Evolutionary conservation across 2,797 vertebrate species (phyloP).

Genomic region (Anabas testudineus): DNA sequence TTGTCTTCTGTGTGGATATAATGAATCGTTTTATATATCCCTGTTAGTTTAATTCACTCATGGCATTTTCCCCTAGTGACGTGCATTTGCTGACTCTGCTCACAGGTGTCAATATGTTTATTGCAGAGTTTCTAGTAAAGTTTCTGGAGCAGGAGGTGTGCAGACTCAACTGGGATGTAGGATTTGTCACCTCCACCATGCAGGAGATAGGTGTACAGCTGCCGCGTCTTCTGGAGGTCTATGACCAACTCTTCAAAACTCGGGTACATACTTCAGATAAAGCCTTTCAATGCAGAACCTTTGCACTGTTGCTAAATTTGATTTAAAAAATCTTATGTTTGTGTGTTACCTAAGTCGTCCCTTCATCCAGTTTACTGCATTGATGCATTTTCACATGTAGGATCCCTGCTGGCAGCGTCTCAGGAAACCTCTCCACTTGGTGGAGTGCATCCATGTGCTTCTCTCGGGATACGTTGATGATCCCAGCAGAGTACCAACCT

Average conservation of each 20-base stretch:
- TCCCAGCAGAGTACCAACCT: constrained; percentile 90
- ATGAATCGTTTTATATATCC: constrained; percentile 20
- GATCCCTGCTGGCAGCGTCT: constrained; percentile 96
- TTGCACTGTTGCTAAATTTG: too few relatives aligned
- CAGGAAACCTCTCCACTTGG: constrained; percentile 94
- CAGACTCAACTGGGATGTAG: constrained; percentile 92
- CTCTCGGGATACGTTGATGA: constrained; percentile 92
- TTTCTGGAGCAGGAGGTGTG: constrained; percentile 97
- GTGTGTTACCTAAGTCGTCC: not conserved
- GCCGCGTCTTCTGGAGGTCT: constrained; percentile 93
- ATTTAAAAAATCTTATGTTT: not conserved
- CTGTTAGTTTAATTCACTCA: not conserved
- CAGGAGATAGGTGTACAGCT: constrained; percentile 94
- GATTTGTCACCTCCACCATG: constrained; percentile 95
- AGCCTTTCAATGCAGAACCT: not conserved
- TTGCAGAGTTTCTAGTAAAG: constrained; percentile 93
- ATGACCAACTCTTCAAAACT: constrained; percentile 96
- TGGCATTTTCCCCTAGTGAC: not conserved
- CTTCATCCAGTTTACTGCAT: not conserved
- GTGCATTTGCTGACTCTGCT: constrained; percentile 10
- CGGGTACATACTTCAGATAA: constrained; percentile 81
- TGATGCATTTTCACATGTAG: constrained; percentile 67
- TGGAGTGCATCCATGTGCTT: constrained; percentile 95
- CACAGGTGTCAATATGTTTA: constrained; percentile 9
- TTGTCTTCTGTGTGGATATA: constrained; percentile 41